Conservation (phyloP, 2,888 invertebrate genomes). For the Tipula lateralis region DNA sequence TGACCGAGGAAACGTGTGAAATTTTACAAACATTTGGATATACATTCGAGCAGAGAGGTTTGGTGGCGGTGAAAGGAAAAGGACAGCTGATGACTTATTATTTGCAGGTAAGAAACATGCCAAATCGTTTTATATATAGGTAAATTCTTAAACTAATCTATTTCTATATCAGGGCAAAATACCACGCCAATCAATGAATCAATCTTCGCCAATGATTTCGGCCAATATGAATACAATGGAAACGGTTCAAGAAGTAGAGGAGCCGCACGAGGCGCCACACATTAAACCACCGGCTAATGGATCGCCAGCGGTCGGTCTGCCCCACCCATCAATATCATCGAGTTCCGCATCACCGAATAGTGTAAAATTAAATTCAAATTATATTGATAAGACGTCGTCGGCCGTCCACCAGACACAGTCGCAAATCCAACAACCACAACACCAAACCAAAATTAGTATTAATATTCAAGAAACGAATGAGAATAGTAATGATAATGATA, state of each 20-base stretch:
- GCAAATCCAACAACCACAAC: not conserved
- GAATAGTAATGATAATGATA: not conserved
- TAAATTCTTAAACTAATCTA: not conserved
- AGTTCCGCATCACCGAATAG: conserved; percentile 34
- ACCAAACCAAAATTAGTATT: not conserved
- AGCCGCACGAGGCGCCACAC: conserved; percentile 45
- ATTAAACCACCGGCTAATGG: not conserved
- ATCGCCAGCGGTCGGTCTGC: not conserved
- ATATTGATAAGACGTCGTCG: conserved; percentile 28
- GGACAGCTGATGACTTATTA: conserved; percentile 95
- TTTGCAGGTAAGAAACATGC: conserved; percentile 57
- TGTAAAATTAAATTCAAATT: conserved; percentile 34
- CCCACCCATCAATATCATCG: conserved; percentile 24
- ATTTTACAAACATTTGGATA: conserved; percentile 87
- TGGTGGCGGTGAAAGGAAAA: conserved; percentile 95
- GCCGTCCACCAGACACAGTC: not conserved
- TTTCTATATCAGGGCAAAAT: conserved; percentile 33
- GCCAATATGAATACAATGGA: conserved; percentile 42
- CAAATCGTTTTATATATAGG: not conserved
- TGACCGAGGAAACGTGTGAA: conserved; percentile 89
- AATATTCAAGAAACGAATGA: conserved; percentile 2
- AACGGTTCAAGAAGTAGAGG: conserved; percentile 49
- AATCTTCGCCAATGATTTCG: conserved; percentile 37
- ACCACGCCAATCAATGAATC: conserved; percentile 31
- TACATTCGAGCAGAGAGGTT: conserved; percentile 87